Evolutionary conservation across 2,113 vertebrate genomes (phyloP), one percentile per base, ranked within the genome.

Genomic region (Nothobranchius furzeri): DNA sequence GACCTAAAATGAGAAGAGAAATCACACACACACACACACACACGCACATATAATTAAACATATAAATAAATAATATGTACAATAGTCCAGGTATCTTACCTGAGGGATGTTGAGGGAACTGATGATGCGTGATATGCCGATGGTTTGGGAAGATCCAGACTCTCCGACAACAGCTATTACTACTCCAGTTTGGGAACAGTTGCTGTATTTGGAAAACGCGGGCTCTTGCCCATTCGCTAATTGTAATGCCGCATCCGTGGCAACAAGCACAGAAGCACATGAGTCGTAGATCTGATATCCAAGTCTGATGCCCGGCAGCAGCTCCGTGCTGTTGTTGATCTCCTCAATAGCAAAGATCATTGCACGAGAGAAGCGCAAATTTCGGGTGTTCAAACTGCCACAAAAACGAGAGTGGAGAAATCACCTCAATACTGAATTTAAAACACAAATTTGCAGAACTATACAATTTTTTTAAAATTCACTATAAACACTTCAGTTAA

Each of bases 91-190:
- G 10, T 10, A 4, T 10, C 9, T 10, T 50, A 20, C 48, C 8
- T 3, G 85, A 57, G 92, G 89, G 50, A 92, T 90, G 50, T 85
- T 62, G 47, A 90, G 90, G 1, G 84, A 64, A 8, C 91, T 78
- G 0, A 83, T 58, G 45, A 91, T 20, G 42, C 83, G 87, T 8
- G 87, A 86, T 15, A 91, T 87, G 64, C 88, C 85, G 51, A 50
- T 50, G 8, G 48, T 10, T 20, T n/a, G 8, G 3, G 91, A 88
- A 36, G 92, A 93, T 10, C 72, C 84, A 64, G 91, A 89, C 17
- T 90, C 91, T n/a, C 87, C 91, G 2, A 92, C 65, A 0, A 92
- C n/a, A 14, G 81, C 89, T 9, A 76, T 57, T 9, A 89, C 68
- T 7, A 12, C 62, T 36, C 79, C 83, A 7, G 79, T 75, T 0